Base-by-base conservation (phyloP, 1,140 invertebrate species). In the Drosophila nikananu region DNA sequence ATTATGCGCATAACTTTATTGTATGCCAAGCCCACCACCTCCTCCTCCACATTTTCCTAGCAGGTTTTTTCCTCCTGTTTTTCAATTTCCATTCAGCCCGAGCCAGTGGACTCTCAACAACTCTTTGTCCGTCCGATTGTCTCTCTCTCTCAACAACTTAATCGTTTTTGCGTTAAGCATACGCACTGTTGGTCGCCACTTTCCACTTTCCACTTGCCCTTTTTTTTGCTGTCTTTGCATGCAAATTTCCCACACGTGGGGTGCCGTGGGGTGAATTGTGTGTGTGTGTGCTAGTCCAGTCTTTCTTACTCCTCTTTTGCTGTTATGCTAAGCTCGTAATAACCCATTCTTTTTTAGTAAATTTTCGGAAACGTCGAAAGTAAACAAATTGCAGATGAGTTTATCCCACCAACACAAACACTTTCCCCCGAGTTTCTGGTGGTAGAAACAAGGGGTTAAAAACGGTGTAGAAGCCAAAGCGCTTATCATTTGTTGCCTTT, bases 361-460 rank as follows among this genome's bases (percentile, higher is more conserved):
- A 89, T 89, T 83, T 81, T 70, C 70, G 61, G 65, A 89, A 90
- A 91, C 84, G 89, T 91, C 89, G 89, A 91, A 91, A 90, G 90
- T 91, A 91, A 91, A 91, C 89, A 91, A 91, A 91, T 91, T 91
- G 90, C 86, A 90, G 77, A 77, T 64, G 84, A 87, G 81, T 84
- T 92, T 84, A 91, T 87, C 64, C 84, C 75, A 79, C 52, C 59
- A 55, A 83, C 70, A 70, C 58, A 73, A 58, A 57, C 49, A 49
- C 39, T 32, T 23, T 12, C 49, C n/a, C n/a, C 41, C 12, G 44
- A 25, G 27, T 25, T 21, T 12, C 51, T 25, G 32, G 32, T 25
- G 32, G 32, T 35, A 35, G 41, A 58, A 71, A 72, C 66, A 73
- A 72, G 65, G 70, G 46, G 67, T 61, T 61, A 52, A 74, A 74